phyloP scores from a whole-genome alignment of 2,888 invertebrate species.

The Omphaloscelis lunosa region DNA sequence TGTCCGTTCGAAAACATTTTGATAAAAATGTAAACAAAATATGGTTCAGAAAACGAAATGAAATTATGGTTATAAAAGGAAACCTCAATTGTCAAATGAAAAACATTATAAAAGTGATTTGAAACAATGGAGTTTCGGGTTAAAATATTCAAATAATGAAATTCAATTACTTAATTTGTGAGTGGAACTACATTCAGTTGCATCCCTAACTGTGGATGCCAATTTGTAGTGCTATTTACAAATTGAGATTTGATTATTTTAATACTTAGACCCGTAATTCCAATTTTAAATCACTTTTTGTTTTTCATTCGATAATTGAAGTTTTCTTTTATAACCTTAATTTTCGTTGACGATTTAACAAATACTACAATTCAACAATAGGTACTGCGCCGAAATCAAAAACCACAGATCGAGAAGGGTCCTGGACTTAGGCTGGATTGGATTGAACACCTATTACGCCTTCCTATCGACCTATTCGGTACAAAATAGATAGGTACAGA shows the following conservation, averaged over 20 bases:
- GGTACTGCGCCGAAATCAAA: conserved; percentile 10
- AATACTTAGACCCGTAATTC: neutral
- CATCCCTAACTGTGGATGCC: too few relatives aligned
- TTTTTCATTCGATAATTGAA: neutral
- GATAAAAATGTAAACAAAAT: neutral
- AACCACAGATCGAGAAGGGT: conserved; percentile 40
- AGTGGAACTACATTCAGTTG: too few relatives aligned
- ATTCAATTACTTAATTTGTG: too few relatives aligned
- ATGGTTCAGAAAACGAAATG: neutral
- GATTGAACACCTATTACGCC: conserved; percentile 45
- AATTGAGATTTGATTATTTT: neutral
- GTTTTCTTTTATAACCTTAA: neutral
- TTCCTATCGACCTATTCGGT: neutral
- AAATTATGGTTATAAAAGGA: too few relatives aligned
- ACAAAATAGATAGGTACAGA: neutral
- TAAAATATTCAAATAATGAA: too few relatives aligned
- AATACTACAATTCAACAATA: neutral
- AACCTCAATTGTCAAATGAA: too few relatives aligned
- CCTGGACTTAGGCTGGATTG: conserved; percentile 20
- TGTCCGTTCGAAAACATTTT: neutral
- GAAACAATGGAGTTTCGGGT: too few relatives aligned
- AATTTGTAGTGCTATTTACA: neutral
- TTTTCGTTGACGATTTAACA: neutral
- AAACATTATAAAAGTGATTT: too few relatives aligned
- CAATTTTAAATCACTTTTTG: neutral